Conservation (phyloP, 1,140 invertebrate genomes). For the Ostrea edulis region DNA sequence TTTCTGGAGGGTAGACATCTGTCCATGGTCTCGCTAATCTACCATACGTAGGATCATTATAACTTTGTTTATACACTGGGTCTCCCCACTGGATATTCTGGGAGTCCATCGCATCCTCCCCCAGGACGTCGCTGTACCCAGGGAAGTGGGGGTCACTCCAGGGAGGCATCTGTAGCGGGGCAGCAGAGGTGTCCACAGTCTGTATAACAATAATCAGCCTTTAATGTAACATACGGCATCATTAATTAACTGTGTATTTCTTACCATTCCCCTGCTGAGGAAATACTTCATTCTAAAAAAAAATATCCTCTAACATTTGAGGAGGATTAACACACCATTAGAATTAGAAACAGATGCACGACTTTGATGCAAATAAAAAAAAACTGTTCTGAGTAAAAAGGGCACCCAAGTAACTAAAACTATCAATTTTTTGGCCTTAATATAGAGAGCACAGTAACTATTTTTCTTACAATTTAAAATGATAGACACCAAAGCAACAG, state of each 20-base stretch:
- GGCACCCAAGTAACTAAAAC: too few species aligned
- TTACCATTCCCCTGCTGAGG: too few species aligned
- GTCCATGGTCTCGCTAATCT: not conserved
- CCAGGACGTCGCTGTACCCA: not conserved
- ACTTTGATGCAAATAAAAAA: too few species aligned
- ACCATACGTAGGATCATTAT: not conserved
- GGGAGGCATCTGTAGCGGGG: not conserved
- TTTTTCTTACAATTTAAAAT: too few species aligned
- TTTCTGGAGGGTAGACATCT: constrained; percentile 29
- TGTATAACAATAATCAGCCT: not conserved
- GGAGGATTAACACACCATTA: too few species aligned
- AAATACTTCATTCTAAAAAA: too few species aligned
- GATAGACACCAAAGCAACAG: not conserved
- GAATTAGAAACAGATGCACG: too few species aligned
- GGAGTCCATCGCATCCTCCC: not conserved
- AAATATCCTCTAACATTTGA: too few species aligned
- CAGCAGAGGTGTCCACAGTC: not conserved
- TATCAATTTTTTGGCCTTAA: too few species aligned
- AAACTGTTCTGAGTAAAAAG: too few species aligned
- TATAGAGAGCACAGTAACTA: too few species aligned
- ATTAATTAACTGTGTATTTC: not conserved
- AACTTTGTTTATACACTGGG: not conserved
- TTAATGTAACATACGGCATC: not conserved
- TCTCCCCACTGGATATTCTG: not conserved
- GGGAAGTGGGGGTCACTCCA: constrained; percentile 6